Percentiles rank a stretch among this genome's conserved stretches.
These are phyloP conservation scores for Rallus crepitans DNA, from an alignment of 2,797 vertebrate species.

Conservation along the genomic window DNA sequence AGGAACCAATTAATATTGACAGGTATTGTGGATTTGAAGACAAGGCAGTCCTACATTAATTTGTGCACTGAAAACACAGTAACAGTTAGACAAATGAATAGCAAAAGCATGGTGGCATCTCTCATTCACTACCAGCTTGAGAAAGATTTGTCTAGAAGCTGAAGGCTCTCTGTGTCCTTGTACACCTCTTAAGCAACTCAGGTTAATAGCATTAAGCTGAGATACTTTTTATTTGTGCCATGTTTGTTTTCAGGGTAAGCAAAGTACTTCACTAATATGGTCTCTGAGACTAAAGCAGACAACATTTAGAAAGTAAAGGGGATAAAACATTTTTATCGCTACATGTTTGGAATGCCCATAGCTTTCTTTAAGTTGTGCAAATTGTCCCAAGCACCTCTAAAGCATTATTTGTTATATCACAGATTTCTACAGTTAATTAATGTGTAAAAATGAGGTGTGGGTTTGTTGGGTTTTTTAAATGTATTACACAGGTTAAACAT, in stretches of 20 bases:
- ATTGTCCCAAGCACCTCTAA: neutral
- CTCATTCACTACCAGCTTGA: neutral
- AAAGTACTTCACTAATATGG: neutral
- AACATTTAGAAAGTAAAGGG: neutral
- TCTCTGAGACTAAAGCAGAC: neutral
- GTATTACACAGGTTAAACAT: neutral
- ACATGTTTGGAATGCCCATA: neutral
- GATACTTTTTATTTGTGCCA: neutral
- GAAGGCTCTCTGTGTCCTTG: neutral
- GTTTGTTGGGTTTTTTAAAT: fast-evolving
- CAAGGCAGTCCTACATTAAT: neutral
- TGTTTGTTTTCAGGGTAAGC: neutral
- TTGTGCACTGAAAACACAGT: neutral
- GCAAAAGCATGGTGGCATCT: neutral
- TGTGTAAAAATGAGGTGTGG: neutral
- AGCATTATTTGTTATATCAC: neutral
- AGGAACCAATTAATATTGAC: neutral
- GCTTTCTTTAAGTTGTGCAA: neutral
- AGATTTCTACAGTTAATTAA: neutral
- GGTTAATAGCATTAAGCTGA: neutral
- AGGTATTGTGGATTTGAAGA: neutral
- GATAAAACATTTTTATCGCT: neutral
- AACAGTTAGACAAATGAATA: neutral
- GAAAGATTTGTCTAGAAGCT: neutral
- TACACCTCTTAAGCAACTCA: neutral